Evolutionary conservation across 2,888 invertebrate genomes (phyloP).

Genomic region (Eubasilissa splendida): DNA sequence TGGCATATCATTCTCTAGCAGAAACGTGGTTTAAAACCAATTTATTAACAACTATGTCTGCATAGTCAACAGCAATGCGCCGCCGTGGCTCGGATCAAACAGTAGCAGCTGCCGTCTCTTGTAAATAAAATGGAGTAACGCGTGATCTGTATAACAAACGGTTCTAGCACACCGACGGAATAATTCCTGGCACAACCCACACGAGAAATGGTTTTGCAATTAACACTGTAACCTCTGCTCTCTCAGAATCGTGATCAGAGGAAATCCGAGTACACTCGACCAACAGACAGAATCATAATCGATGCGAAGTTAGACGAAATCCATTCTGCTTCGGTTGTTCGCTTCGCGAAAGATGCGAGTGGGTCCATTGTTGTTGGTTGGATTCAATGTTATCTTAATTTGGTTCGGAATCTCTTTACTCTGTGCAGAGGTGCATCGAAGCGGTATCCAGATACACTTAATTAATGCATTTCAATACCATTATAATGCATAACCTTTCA

Average conservation of each 20-base stretch:
- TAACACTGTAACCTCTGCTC: constrained; percentile 34
- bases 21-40: constrained; percentile 17
- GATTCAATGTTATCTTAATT: too few relatives aligned
- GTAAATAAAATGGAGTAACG: neutral
- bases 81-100: constrained; percentile 11
- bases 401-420: too few relatives aligned
- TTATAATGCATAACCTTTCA: too few relatives aligned
- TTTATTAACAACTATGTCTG: constrained; percentile 9
- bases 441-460: too few relatives aligned
- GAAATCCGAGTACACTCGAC: neutral
- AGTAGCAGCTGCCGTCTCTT: neutral
- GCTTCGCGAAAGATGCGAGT: too few relatives aligned
- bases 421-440: too few relatives aligned
- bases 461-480: too few relatives aligned
- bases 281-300: neutral
- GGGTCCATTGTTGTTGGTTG: too few relatives aligned
- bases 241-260: constrained; percentile 20
- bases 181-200: constrained; percentile 6
- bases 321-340: too few relatives aligned
- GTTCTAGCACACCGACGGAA: neutral
- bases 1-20: constrained; percentile 2
- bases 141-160: constrained; percentile 3
- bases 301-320: too few relatives aligned
- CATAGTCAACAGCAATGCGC: constrained; percentile 6
- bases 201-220: constrained; percentile 34